Conservation (phyloP, 1,140 invertebrate genomes). For the Drosophila albomicans region DNA sequence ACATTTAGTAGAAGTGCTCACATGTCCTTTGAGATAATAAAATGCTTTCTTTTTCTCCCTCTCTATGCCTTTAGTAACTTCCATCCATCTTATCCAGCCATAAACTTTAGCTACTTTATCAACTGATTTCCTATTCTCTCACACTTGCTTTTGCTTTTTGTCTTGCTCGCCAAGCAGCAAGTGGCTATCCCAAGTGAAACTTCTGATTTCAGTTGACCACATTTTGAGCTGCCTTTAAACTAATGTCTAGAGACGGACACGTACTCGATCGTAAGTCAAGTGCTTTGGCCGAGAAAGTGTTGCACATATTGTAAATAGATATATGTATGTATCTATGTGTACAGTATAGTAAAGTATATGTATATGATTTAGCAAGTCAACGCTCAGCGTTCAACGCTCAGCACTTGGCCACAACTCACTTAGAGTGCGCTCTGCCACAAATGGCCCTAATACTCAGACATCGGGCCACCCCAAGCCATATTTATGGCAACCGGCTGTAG, state of each 20-base stretch:
- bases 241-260: neutral
- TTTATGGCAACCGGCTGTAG: conserved; percentile 58
- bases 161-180: neutral
- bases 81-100: neutral
- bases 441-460: conserved; percentile 64
- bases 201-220: neutral
- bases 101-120: neutral
- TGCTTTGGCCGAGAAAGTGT: conserved; percentile 24
- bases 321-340: conserved; percentile 44
- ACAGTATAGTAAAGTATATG: conserved; percentile 2
- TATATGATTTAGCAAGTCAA: conserved; percentile 71
- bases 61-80: neutral
- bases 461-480: conserved; percentile 34
- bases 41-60: neutral
- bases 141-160: neutral
- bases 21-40: neutral
- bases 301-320: conserved; percentile 28
- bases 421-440: conserved; percentile 70
- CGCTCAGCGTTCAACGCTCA: conserved; percentile 46
- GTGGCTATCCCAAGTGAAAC: neutral
- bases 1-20: neutral
- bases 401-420: conserved; percentile 79
- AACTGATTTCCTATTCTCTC: neutral
- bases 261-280: conserved; percentile 5
- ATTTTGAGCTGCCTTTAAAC: too few species aligned